phyloP scores from a whole-genome alignment of 2,113 vertebrate species.

The Hepsetus odoe region DNA sequence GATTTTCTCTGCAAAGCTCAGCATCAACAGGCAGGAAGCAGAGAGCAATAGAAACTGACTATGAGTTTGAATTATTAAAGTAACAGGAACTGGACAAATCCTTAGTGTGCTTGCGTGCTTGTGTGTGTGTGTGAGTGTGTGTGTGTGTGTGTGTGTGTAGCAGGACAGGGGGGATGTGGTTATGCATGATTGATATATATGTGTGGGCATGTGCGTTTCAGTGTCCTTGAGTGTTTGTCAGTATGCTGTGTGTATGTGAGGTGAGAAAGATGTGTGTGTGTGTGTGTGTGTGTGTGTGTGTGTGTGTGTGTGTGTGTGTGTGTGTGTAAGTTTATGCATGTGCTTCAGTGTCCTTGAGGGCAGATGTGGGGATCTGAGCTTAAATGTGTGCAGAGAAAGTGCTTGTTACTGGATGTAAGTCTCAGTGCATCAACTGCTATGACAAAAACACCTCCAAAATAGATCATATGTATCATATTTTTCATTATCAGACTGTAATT shows the following conservation, averaged over 20 bases:
- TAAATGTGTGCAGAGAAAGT: not conserved
- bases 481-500: no score
- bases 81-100: conserved; percentile 9
- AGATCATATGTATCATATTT: no score
- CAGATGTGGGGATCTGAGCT: not conserved
- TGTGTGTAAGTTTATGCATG: not conserved
- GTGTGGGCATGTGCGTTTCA: not conserved
- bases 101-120: not conserved
- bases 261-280: not conserved
- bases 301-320: conserved; percentile 10
- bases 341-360: not conserved
- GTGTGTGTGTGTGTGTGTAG: not conserved
- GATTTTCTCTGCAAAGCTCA: conserved; percentile 23
- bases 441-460: no score
- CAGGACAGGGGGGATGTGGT: not conserved
- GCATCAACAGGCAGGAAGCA: conserved; percentile 20
- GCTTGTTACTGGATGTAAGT: not conserved
- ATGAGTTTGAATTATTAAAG: conserved; percentile 37
- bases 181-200: conserved; percentile 1
- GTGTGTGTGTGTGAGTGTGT: not conserved
- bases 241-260: not conserved
- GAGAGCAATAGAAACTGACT: conserved; percentile 1
- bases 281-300: conserved; percentile 4
- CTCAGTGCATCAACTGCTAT: not conserved
- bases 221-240: not conserved